phyloP scores from a whole-genome alignment of 1,140 invertebrate genomes.

The Lepeophtheirus salmonis region DNA sequence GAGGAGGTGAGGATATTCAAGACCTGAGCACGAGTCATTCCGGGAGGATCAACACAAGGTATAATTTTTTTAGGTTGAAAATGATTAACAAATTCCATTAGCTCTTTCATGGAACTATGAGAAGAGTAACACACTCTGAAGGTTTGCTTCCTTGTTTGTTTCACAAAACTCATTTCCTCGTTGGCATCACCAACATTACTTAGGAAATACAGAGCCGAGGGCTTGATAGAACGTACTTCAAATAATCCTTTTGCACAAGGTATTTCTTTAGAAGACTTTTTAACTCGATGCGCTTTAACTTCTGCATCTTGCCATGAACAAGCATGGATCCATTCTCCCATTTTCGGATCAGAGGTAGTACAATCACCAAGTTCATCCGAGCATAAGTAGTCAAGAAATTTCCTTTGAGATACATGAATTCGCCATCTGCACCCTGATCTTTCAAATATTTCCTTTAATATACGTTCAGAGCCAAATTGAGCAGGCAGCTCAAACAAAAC shows the following conservation, averaged over 20 bases:
- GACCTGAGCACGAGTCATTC: not conserved
- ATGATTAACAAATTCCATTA: conserved; percentile 9
- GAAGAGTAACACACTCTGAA: conserved; percentile 10
- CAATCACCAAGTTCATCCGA: conserved; percentile 4
- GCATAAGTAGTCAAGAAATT: conserved; percentile 17
- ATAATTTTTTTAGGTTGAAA: conserved; percentile 2
- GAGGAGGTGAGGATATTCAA: too few species aligned
- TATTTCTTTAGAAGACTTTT: conserved; percentile 1
- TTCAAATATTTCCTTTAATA: conserved; percentile 23
- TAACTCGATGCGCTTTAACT: not conserved
- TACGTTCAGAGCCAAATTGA: conserved; percentile 25
- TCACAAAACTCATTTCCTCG: not conserved
- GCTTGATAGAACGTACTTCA: conserved; percentile 6
- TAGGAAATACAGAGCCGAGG: conserved; percentile 2
- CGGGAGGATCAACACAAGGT: not conserved
- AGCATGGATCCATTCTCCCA: conserved; percentile 8
- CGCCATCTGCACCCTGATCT: conserved; percentile 20
- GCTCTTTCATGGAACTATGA: conserved; percentile 1
- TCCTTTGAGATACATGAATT: conserved; percentile 24
- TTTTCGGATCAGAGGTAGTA: not conserved
- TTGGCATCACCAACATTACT: not conserved
- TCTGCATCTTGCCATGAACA: conserved; percentile 6
- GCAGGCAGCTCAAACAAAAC: conserved; percentile 31
- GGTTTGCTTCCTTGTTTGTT: not conserved
- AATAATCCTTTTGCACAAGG: conserved; percentile 2